Evolutionary conservation across 2,888 invertebrate species (phyloP).

Genomic region (Heteropelma amictum): DNA sequence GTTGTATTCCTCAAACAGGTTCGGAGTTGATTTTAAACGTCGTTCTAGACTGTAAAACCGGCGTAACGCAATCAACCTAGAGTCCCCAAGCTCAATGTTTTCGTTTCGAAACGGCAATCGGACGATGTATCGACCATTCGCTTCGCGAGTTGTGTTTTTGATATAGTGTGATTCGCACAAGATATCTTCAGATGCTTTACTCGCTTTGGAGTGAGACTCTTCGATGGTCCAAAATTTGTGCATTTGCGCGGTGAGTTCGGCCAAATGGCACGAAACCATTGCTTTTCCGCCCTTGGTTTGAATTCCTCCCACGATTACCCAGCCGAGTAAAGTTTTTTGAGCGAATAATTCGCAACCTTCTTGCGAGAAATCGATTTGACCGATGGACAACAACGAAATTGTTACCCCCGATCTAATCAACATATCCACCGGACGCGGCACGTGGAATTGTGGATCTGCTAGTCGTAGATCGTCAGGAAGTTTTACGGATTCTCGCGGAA

Average conservation of each 20-base stretch:
- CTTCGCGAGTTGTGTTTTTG: neutral
- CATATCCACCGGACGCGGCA: constrained; percentile 40
- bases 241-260: constrained; percentile 11
- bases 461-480: constrained; percentile 49
- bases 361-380: constrained; percentile 17
- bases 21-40: neutral
- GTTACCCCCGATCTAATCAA: constrained; percentile 49
- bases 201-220: neutral
- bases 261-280: neutral
- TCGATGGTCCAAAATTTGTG: constrained; percentile 32
- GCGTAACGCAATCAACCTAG: constrained; percentile 1
- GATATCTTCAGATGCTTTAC: neutral
- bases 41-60: constrained; percentile 12
- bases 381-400: constrained; percentile 39
- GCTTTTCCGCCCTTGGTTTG: neutral
- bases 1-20: neutral
- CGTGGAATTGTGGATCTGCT: constrained; percentile 56
- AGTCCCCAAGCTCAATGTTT: constrained; percentile 5
- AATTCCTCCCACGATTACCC: constrained; percentile 50
- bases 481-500: constrained; percentile 27
- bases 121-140: constrained; percentile 3
- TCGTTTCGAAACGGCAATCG: constrained; percentile 5
- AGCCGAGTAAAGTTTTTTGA: constrained; percentile 51
- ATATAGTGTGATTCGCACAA: constrained; percentile 20
- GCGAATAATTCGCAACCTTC: constrained; percentile 9